Conservation (phyloP, 64 coral and sea anemone species). For the Orbicella faveolata region DNA sequence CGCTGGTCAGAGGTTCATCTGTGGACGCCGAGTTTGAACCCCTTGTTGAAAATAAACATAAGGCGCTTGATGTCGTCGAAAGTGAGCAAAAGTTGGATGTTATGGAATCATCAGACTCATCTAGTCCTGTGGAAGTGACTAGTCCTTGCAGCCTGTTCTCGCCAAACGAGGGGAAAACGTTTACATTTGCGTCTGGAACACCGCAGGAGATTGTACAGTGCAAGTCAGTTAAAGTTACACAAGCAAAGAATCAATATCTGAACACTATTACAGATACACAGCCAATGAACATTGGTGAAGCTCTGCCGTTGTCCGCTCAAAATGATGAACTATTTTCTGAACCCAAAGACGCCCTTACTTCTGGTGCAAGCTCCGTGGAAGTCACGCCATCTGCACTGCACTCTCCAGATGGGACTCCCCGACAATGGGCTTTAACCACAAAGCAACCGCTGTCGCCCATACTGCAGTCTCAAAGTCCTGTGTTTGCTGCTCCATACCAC, state of each 20-base stretch:
- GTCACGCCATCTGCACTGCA: neutral
- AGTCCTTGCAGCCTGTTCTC: constrained; percentile 75
- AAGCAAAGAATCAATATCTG: neutral
- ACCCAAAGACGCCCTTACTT: neutral
- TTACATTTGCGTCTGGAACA: constrained; percentile 38
- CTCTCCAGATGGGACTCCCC: neutral
- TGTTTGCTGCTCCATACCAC: constrained; percentile 1
- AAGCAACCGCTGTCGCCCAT: neutral
- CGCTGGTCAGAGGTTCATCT: neutral
- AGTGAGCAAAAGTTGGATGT: neutral
- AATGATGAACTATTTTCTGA: neutral
- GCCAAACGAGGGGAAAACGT: constrained; percentile 33
- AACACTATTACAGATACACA: neutral
- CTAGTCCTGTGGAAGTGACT: constrained; percentile 54
- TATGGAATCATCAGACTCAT: constrained; percentile 37
- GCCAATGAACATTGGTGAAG: neutral
- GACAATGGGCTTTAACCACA: neutral
- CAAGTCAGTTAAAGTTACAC: neutral
- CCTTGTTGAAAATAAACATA: neutral
- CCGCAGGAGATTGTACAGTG: neutral
- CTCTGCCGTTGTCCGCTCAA: neutral
- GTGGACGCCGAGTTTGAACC: neutral
- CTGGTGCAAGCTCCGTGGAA: neutral
- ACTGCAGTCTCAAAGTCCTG: constrained; percentile 5
- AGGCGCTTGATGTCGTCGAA: neutral